Conservation (phyloP, 2,113 vertebrate species). For the Pteruthius melanotis region DNA sequence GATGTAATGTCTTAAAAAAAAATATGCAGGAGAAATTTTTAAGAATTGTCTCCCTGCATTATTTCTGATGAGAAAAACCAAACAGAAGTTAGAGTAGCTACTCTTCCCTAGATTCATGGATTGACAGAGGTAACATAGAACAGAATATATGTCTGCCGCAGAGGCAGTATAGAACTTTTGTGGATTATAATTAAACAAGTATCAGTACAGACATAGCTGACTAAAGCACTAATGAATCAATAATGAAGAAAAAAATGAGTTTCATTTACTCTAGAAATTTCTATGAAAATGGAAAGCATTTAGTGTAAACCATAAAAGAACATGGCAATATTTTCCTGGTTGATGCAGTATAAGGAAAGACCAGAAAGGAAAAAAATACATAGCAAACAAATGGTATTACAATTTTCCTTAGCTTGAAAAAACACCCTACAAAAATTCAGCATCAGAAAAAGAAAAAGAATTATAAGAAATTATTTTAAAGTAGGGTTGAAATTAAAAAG, state of each 20-base stretch:
- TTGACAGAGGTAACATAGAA: neutral
- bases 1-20: neutral
- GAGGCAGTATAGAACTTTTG: neutral
- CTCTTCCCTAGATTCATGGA: neutral
- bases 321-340: neutral
- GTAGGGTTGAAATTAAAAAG: neutral
- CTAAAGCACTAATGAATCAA: neutral
- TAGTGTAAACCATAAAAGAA: neutral
- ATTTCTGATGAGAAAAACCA: neutral
- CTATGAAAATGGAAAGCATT: neutral
- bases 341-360: neutral
- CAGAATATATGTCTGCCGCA: neutral
- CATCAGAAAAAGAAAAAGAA: neutral
- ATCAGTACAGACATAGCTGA: neutral
- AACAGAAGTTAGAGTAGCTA: neutral
- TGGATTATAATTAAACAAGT: neutral
- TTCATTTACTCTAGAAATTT: neutral
- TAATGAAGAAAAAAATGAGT: neutral
- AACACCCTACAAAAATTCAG: neutral
- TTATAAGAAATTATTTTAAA: neutral
- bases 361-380: neutral
- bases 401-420: neutral
- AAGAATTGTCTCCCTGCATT: neutral
- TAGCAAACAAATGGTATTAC: neutral
- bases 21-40: neutral